A percentile compares a stretch with the other conserved stretches of the same genome.
Conservation (phyloP, 2,113 vertebrate species). For the Gobio gobio region DNA sequence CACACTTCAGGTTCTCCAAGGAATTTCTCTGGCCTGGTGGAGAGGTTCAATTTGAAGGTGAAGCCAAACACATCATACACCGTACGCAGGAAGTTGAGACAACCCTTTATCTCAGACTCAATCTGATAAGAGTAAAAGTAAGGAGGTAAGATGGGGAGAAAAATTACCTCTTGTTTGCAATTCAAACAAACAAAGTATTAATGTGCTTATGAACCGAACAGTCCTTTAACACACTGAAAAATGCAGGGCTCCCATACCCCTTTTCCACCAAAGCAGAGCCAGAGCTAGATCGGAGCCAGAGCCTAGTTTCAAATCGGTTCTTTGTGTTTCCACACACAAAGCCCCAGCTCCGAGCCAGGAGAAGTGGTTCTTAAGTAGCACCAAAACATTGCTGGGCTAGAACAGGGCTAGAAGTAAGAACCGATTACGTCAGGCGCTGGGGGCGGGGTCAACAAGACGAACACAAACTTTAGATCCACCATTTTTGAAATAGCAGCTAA, state of each 20-base stretch:
- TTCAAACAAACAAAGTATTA: background rate
- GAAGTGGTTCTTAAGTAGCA: too few relatives aligned
- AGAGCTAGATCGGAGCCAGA: too few relatives aligned
- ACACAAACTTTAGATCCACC: too few relatives aligned
- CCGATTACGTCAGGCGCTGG: too few relatives aligned
- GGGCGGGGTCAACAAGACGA: too few relatives aligned
- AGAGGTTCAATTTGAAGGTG: constrained; percentile 96
- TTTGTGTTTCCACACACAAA: too few relatives aligned
- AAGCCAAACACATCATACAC: constrained; percentile 94
- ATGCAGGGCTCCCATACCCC: background rate
- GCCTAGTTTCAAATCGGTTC: too few relatives aligned
- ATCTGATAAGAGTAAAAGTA: constrained; percentile 77
- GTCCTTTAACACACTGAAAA: background rate
- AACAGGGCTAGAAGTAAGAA: too few relatives aligned
- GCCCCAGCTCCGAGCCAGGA: too few relatives aligned
- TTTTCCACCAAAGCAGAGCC: too few relatives aligned
- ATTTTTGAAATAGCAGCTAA: too few relatives aligned
- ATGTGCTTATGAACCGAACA: background rate
- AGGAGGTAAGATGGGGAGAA: background rate
- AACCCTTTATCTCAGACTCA: constrained; percentile 92
- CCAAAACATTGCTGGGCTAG: too few relatives aligned
- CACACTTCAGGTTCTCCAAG: constrained; percentile 90
- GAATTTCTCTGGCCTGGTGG: constrained; percentile 95
- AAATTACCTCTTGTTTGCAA: background rate
- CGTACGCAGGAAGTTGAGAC: constrained; percentile 90